Evolutionary conservation across 1,140 invertebrate species (phyloP).

Genomic region (Aethina tumida): DNA sequence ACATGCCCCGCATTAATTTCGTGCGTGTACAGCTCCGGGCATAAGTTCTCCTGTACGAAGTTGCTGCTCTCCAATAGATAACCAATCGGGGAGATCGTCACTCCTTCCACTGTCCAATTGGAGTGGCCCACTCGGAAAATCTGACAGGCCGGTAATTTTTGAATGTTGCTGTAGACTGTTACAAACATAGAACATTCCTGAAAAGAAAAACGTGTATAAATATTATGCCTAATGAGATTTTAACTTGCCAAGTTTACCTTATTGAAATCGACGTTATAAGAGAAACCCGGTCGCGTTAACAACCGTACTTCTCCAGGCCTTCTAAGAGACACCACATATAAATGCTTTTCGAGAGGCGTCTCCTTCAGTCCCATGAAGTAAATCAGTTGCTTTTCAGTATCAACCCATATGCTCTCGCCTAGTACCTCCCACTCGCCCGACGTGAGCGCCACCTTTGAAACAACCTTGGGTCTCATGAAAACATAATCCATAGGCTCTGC

Average conservation of each 20-base stretch:
- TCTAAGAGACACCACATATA: conserved; percentile 67
- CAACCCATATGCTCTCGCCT: conserved; percentile 68
- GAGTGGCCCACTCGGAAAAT: conserved; percentile 63
- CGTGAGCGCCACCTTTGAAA: conserved; percentile 61
- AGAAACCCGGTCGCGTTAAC: conserved; percentile 64
- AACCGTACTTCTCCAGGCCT: conserved; percentile 56
- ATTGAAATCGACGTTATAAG: conserved; percentile 71
- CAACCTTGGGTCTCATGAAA: conserved; percentile 46
- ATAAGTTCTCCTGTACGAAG: conserved; percentile 47
- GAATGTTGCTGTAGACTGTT: conserved; percentile 81
- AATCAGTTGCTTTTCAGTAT: conserved; percentile 56
- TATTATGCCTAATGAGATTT: background rate
- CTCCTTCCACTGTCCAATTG: conserved; percentile 53
- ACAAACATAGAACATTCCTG: conserved; percentile 78
- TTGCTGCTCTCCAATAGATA: conserved; percentile 53
- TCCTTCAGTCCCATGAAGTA: conserved; percentile 76
- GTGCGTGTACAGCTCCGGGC: conserved; percentile 65
- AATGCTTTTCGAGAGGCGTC: conserved; percentile 70
- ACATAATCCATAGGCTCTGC: conserved; percentile 41
- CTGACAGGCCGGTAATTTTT: conserved; percentile 68
- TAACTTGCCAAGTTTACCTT: conserved; percentile 38
- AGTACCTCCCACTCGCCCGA: conserved; percentile 77
- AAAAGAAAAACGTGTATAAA: conserved; percentile 14
- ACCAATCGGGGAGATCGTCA: conserved; percentile 55
- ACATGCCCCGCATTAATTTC: conserved; percentile 61